Percentiles rank a stretch among this genome's conserved stretches.
These are phyloP conservation scores for Dendrophyllia cribrosa DNA, from an alignment of 64 coral and sea anemone genomes.

Conservation along the genomic window DNA sequence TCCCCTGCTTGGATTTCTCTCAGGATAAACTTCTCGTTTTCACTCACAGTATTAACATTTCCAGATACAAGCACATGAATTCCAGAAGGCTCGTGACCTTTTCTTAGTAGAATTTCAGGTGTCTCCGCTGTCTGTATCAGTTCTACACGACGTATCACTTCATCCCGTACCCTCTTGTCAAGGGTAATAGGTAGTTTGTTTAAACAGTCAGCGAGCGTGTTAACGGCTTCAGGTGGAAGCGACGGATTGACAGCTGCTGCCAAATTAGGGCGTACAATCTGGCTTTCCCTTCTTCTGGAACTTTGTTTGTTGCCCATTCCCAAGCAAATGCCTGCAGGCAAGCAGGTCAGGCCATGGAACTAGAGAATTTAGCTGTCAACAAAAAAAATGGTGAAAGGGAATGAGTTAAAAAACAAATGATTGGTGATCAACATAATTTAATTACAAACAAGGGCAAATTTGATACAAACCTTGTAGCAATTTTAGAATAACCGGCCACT, in stretches of 20 bases:
- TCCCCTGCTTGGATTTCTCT: constrained; percentile 67
- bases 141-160: constrained; percentile 39
- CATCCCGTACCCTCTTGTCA: constrained; percentile 36
- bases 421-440: too few relatives aligned
- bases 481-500: too few relatives aligned
- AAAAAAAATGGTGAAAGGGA: too few relatives aligned
- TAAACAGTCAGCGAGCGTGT: constrained; percentile 59
- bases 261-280: constrained; percentile 24
- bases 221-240: constrained; percentile 54
- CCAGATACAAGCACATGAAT: constrained; percentile 81
- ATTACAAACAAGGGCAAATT: too few relatives aligned
- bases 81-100: constrained; percentile 68
- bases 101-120: constrained; percentile 46
- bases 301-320: constrained; percentile 80
- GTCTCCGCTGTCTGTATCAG: constrained; percentile 32
- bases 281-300: constrained; percentile 1
- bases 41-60: constrained; percentile 56
- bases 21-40: constrained; percentile 67
- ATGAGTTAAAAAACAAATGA: too few relatives aligned
- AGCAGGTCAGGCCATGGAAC: too few relatives aligned
- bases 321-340: background rate
- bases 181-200: constrained; percentile 42
- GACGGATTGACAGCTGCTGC: constrained; percentile 38
- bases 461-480: too few relatives aligned
- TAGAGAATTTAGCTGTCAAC: too few relatives aligned